Evolutionary conservation across 2,888 invertebrate genomes (phyloP).

Genomic region (Halictus ligatus): DNA sequence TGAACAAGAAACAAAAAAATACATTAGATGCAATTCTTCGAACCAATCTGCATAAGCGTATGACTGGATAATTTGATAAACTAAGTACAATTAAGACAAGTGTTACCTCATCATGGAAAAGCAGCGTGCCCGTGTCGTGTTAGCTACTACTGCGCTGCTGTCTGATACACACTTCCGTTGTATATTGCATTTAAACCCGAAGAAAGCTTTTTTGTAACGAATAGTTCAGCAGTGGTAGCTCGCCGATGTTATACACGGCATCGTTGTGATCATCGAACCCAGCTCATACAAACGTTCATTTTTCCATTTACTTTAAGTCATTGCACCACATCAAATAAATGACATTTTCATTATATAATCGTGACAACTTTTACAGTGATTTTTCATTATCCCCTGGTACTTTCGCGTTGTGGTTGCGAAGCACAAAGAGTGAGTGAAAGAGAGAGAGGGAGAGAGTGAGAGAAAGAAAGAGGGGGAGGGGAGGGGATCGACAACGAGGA

Average conservation of each 20-base stretch:
- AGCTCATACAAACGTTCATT: conserved; percentile 84
- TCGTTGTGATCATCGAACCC: conserved; percentile 82
- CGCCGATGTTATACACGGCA: conserved; percentile 56
- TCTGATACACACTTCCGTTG: conserved; percentile 76
- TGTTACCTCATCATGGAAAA: conserved; percentile 84
- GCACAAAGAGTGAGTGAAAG: not conserved
- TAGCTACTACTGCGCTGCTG: conserved; percentile 77
- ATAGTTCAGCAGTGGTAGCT: conserved; percentile 73
- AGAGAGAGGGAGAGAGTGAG: not conserved
- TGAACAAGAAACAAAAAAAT: conserved; percentile 20
- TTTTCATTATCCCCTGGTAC: conserved; percentile 54
- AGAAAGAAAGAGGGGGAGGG: not conserved
- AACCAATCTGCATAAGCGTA: conserved; percentile 83
- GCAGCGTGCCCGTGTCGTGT: conserved; percentile 75
- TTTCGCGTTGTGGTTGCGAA: not conserved
- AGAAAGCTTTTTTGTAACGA: conserved; percentile 72
- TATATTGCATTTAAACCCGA: conserved; percentile 79
- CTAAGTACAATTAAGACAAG: conserved; percentile 85
- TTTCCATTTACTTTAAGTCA: conserved; percentile 85
- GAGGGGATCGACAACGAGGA: not conserved
- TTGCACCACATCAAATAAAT: conserved; percentile 85
- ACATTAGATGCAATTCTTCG: conserved; percentile 64
- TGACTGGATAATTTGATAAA: conserved; percentile 85
- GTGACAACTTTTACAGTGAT: conserved; percentile 55
- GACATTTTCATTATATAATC: conserved; percentile 84